These are phyloP conservation scores for Papilio helenus DNA, from an alignment of 1,140 invertebrate species.

Conservation along the genomic window DNA sequence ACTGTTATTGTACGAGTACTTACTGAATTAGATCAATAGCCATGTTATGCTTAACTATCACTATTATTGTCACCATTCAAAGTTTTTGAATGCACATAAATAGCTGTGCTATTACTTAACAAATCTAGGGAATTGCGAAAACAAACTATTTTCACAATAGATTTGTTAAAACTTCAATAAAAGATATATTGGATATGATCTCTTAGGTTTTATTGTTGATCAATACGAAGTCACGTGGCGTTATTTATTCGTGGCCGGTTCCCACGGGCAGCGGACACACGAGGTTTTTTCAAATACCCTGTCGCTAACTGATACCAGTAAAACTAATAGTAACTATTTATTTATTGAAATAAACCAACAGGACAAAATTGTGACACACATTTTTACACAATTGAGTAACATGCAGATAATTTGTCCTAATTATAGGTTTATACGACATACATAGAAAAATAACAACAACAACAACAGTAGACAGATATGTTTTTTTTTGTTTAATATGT, in stretches of 20 bases:
- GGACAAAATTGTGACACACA: too few species aligned
- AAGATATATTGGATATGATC: neutral
- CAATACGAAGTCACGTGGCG: neutral
- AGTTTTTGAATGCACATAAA: neutral
- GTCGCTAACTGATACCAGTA: too few species aligned
- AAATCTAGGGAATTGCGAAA: neutral
- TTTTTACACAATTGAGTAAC: too few species aligned
- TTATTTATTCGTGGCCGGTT: constrained; percentile 7
- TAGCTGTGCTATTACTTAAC: neutral
- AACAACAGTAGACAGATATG: too few species aligned
- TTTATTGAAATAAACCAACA: too few species aligned
- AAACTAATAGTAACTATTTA: too few species aligned
- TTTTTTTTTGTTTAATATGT: too few species aligned
- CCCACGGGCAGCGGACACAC: neutral
- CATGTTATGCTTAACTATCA: neutral
- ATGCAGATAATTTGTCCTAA: too few species aligned
- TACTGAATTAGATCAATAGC: constrained; percentile 13
- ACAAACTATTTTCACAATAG: neutral
- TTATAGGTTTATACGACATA: too few species aligned
- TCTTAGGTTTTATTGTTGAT: neutral
- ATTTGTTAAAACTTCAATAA: neutral
- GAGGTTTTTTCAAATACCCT: too few species aligned
- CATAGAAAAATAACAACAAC: too few species aligned
- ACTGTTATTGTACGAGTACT: neutral
- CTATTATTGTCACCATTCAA: constrained; percentile 9